Evolutionary conservation across 2,797 vertebrate species (phyloP).

Genomic region (Mastacembelus armatus): DNA sequence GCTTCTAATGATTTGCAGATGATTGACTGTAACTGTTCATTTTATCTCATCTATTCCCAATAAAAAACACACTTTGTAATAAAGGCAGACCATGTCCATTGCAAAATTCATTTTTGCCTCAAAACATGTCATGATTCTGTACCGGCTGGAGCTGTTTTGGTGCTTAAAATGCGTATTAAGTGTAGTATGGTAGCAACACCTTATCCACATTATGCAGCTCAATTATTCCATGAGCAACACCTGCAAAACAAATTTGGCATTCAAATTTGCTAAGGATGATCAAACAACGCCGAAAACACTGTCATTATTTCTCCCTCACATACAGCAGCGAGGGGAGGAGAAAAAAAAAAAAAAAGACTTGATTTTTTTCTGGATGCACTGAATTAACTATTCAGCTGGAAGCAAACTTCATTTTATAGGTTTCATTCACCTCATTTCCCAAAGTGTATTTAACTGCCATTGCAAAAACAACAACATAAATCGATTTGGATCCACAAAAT

Average conservation of each 20-base stretch:
- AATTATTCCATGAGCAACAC: constrained; percentile 89
- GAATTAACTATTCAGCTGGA: constrained; percentile 87
- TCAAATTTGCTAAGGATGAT: constrained; percentile 88
- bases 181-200: constrained; percentile 84
- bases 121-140: constrained; percentile 65
- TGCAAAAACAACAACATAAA: constrained; percentile 78
- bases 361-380: constrained; percentile 73
- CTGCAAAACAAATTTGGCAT: constrained; percentile 90
- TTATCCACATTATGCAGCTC: constrained; percentile 87
- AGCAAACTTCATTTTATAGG: constrained; percentile 88
- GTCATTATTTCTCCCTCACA: constrained; percentile 89
- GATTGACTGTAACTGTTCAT: constrained; percentile 6
- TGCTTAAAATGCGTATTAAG: constrained; percentile 83
- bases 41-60: constrained; percentile 9
- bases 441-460: constrained; percentile 80
- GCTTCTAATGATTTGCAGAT: not conserved
- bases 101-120: constrained; percentile 49
- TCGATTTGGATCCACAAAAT: constrained; percentile 80
- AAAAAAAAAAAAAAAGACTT: constrained; percentile 54
- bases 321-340: constrained; percentile 65
- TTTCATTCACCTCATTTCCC: constrained; percentile 86
- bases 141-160: constrained; percentile 74
- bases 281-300: constrained; percentile 88
- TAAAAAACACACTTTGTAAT: constrained; percentile 14
- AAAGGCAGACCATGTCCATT: constrained; percentile 40